Conservation (phyloP, 1,140 invertebrate genomes). For the Drosophila kohkoa region DNA sequence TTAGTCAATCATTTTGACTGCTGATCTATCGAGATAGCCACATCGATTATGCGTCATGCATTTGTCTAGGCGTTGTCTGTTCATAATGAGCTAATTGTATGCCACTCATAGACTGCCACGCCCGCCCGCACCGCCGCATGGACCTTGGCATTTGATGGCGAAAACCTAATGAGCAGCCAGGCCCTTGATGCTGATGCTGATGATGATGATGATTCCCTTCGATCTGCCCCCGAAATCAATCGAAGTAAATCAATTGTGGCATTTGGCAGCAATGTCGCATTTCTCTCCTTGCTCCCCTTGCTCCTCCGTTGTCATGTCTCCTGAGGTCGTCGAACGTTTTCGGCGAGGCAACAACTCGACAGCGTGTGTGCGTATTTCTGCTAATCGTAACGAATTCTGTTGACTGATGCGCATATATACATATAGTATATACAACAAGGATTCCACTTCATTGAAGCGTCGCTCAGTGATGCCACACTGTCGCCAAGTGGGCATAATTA, state of each 20-base stretch:
- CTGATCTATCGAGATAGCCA: conserved; percentile 1
- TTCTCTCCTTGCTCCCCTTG: background rate
- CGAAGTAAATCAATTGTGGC: conserved; percentile 79
- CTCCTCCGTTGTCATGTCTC: conserved; percentile 37
- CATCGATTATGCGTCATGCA: conserved; percentile 12
- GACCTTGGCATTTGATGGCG: conserved; percentile 11
- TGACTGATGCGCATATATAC: conserved; percentile 57
- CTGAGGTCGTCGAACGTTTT: conserved; percentile 38
- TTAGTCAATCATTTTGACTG: conserved; percentile 3
- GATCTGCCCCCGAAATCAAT: conserved; percentile 62
- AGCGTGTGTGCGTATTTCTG: conserved; percentile 11
- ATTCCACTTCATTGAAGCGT: conserved; percentile 75
- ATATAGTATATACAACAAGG: conserved; percentile 2
- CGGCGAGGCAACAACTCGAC: conserved; percentile 10
- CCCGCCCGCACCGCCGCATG: conserved; percentile 4
- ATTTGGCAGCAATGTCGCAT: conserved; percentile 48
- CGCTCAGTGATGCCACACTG: conserved; percentile 43
- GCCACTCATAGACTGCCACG: background rate
- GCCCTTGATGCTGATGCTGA: background rate
- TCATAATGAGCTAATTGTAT: conserved; percentile 42
- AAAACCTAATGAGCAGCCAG: conserved; percentile 24
- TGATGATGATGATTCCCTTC: background rate
- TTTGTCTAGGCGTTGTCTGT: conserved; percentile 11
- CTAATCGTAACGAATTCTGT: conserved; percentile 71
- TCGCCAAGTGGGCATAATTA: conserved; percentile 73